Percentiles rank a stretch among this genome's conserved stretches.
Evolutionary conservation across 1,140 invertebrate genomes (phyloP).

Genomic region (Leptopilina boulardi): DNA sequence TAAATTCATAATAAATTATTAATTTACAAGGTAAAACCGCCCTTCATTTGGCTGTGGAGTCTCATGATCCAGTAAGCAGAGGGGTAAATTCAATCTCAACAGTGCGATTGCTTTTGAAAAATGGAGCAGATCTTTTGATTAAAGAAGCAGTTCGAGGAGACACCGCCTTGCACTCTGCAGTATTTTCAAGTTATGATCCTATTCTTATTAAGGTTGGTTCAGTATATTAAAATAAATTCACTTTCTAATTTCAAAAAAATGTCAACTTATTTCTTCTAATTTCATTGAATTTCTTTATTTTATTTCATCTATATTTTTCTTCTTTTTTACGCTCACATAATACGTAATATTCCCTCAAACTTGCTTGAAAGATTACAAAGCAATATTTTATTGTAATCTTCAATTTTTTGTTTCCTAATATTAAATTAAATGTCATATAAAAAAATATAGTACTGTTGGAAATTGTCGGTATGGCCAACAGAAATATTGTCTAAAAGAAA

Average conservation of each 20-base stretch:
- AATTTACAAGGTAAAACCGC: constrained; percentile 60
- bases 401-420: too few species aligned
- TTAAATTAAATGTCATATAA: too few species aligned
- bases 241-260: not conserved
- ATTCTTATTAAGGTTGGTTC: constrained; percentile 61
- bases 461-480: too few species aligned
- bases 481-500: too few species aligned
- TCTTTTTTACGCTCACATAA: too few species aligned
- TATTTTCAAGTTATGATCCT: constrained; percentile 58
- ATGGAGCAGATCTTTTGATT: constrained; percentile 58
- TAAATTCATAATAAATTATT: not conserved
- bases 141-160: constrained; percentile 60
- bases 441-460: too few species aligned
- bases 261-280: too few species aligned
- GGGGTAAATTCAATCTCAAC: constrained; percentile 49
- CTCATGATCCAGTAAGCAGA: constrained; percentile 49
- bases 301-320: too few species aligned
- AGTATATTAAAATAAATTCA: not conserved
- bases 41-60: constrained; percentile 63
- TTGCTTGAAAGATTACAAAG: too few species aligned
- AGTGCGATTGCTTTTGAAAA: constrained; percentile 57
- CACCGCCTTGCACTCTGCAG: constrained; percentile 63
- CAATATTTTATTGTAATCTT: too few species aligned
- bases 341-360: too few species aligned
- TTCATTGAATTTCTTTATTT: too few species aligned